phyloP scores from a whole-genome alignment of 1,140 invertebrate species.

The Aphis craccivora region DNA sequence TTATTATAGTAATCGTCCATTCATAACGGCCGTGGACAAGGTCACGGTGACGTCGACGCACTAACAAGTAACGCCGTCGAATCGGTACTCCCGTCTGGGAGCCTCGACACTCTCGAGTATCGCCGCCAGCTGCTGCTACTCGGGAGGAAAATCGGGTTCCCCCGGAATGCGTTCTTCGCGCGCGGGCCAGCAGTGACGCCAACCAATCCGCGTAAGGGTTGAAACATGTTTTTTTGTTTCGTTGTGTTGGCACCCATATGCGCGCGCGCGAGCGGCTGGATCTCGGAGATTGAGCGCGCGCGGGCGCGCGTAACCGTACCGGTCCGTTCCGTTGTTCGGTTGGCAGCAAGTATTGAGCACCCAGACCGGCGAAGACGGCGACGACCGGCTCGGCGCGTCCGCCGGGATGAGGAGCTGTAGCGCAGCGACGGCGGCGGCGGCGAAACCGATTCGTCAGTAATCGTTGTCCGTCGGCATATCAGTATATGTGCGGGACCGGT shows the following conservation, averaged over 20 bases:
- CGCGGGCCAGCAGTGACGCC: neutral
- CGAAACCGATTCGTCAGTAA: neutral
- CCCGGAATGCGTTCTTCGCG: neutral
- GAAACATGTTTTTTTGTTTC: neutral
- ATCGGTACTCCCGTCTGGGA: neutral
- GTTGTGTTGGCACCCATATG: neutral
- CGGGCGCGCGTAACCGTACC: neutral
- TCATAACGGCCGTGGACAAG: neutral
- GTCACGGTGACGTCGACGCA: neutral
- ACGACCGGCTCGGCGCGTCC: neutral
- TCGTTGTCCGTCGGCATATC: neutral
- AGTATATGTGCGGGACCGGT: conserved; percentile 42
- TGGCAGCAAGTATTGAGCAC: neutral
- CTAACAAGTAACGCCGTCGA: neutral
- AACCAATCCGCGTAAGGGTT: neutral
- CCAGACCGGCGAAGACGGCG: neutral
- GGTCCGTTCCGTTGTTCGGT: conserved; percentile 6
- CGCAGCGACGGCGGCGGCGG: neutral
- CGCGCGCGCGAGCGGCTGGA: neutral
- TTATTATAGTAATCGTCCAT: neutral
- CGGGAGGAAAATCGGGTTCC: neutral
- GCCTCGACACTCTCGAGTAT: neutral
- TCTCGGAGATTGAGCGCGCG: neutral
- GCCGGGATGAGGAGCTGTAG: neutral
- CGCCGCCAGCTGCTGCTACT: neutral